Evolutionary conservation across 2,113 vertebrate species (phyloP), one percentile per base, ranked within the genome.

Genomic region (Caloenas nicobarica): DNA sequence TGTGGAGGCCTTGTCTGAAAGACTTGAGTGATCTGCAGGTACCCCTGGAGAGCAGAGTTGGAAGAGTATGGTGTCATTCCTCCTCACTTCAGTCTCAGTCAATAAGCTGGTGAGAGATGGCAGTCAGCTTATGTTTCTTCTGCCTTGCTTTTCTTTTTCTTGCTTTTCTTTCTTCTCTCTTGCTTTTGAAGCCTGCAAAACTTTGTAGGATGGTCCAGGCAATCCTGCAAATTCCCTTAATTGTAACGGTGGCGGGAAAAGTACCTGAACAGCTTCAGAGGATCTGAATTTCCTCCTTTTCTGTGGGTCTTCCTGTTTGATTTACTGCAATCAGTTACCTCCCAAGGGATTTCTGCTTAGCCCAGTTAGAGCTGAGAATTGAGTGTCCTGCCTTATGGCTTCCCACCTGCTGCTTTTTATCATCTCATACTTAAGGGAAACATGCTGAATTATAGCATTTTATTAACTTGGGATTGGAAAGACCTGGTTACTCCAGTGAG

Each of bases 161-260:
- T 50, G 21, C 76, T 61, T 21, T 83, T 51, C 42, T 56, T 29
- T 12, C 28, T 40, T 21, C 17, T 46, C 19, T 33, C 25, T 94
- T 38, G 33, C 25, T 73, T 74, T 68, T 61, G 38, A 50, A 69
- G 50, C 24, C 19, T 76, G 34, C 66, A 38, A 34, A 79, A 46
- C 14, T 69, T 34, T 24, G 12, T 60, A 3, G 11, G 9, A 13
- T 60, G 13, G 17, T 78, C 48, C 51, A 53, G 46, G 34, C 34
- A 16, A 69, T 33, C 13, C 50, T 51, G 34, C 16, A 48, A 73
- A 62, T 42, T 69, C 7, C 14, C 21, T 54, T 54, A 51, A 31
- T 38, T 78, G 16, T 33, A 25, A 29, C 0, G 1, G 22, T 5
- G 17, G 6, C 3, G 10, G 1, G 7, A 21, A 19, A 64, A 51